Evolutionary conservation across 2,888 invertebrate genomes (phyloP).

Genomic region (Belgica antarctica): DNA sequence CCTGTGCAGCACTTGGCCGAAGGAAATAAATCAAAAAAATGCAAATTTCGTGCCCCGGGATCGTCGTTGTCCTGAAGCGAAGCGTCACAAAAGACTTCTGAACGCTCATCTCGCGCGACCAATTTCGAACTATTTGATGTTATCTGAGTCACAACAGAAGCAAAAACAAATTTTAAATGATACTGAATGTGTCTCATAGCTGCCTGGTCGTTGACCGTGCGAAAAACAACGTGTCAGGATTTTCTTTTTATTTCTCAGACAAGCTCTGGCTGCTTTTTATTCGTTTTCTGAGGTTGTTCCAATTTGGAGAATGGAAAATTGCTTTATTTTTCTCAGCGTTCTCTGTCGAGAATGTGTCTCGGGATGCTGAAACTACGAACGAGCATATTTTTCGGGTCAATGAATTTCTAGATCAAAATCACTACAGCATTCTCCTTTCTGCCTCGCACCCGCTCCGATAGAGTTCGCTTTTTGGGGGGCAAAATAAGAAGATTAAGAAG

Average conservation of each 20-base stretch:
- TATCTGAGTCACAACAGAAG: neutral
- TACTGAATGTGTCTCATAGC: neutral
- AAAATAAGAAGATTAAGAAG: neutral
- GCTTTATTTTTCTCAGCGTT: neutral
- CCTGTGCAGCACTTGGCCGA: neutral
- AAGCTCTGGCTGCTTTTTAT: neutral
- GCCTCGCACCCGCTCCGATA: neutral
- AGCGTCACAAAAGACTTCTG: no score
- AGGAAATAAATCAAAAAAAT: slow-evolving; percentile 2
- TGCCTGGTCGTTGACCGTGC: neutral
- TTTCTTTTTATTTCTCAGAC: neutral
- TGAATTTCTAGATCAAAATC: slow-evolving; percentile 41
- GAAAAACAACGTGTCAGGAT: neutral
- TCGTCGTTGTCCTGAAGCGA: neutral
- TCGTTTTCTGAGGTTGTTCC: neutral
- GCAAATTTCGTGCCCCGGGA: neutral
- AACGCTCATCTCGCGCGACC: neutral
- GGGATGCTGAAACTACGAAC: neutral
- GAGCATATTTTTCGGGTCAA: slow-evolving; percentile 41
- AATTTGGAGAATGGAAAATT: neutral
- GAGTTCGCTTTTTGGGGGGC: neutral
- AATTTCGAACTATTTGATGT: neutral
- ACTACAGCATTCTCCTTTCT: neutral
- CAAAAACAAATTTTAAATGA: neutral
- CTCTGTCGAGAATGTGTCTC: neutral